phyloP scores from a whole-genome alignment of 2,797 vertebrate species.

The Manis pentadactyla region DNA sequence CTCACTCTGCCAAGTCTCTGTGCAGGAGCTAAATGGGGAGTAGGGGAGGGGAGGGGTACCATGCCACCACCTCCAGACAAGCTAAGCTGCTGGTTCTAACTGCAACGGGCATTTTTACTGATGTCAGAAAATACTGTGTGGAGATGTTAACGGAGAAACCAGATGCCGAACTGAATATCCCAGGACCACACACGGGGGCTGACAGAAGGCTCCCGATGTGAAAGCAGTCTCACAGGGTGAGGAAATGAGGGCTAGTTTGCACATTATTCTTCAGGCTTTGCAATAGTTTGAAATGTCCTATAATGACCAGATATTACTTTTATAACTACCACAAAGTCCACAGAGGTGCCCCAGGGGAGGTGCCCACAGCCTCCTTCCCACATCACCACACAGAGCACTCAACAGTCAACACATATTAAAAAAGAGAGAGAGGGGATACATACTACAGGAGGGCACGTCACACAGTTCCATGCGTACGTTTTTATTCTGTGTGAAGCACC shows the following conservation, averaged over 20 bases:
- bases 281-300: neutral
- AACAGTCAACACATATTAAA: conserved; percentile 62
- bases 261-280: neutral
- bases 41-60: rapidly evolving
- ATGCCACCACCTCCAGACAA: neutral
- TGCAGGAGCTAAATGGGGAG: neutral
- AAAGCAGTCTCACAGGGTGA: neutral
- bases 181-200: neutral
- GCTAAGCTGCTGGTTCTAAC: neutral
- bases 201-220: neutral
- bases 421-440: conserved; percentile 89
- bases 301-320: neutral
- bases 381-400: neutral
- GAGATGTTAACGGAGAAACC: neutral
- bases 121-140: neutral
- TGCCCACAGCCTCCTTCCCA: neutral
- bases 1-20: neutral
- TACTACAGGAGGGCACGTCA: conserved; percentile 95
- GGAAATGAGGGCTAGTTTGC: neutral
- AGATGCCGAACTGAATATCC: neutral
- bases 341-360: neutral
- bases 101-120: neutral
- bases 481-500: conserved; percentile 98
- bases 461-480: conserved; percentile 95
- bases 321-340: neutral